Evolutionary conservation across 2,113 vertebrate genomes (phyloP).

Genomic region (Ceyx cyanopectus): DNA sequence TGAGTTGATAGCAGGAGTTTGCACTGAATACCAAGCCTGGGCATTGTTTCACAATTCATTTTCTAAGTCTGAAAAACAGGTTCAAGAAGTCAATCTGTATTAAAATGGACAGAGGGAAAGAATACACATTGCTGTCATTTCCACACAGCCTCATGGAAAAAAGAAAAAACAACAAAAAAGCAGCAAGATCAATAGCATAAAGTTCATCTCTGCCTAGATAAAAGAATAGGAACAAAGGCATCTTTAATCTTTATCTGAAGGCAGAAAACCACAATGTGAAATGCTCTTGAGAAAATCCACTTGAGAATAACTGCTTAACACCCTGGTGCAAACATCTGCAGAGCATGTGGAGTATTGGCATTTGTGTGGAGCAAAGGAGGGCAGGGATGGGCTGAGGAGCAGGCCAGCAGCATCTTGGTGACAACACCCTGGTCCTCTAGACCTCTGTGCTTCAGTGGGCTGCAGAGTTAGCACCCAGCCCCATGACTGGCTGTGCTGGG

Average conservation of each 20-base stretch:
- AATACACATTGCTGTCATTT: background rate
- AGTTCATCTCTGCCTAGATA: background rate
- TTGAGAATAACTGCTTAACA: background rate
- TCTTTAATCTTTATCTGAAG: background rate
- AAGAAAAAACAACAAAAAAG: background rate
- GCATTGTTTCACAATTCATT: background rate
- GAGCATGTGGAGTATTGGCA: background rate
- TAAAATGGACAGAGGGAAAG: background rate
- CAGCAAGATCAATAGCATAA: background rate
- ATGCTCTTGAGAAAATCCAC: background rate
- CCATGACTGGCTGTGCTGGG: accelerated
- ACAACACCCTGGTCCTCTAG: background rate
- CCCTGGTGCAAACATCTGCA: slow-evolving; percentile 11
- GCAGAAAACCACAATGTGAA: background rate
- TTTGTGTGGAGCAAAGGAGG: background rate
- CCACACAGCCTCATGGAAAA: background rate
- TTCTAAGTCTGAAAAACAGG: background rate
- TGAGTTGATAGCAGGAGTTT: background rate
- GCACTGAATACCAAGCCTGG: background rate
- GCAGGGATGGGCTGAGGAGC: background rate
- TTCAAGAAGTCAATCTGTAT: background rate
- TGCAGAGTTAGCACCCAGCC: background rate
- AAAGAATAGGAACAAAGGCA: slow-evolving; percentile 37
- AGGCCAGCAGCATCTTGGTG: background rate
- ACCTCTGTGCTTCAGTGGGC: background rate